These are phyloP conservation scores for Passer montanus DNA, from an alignment of 2,113 vertebrate species.

Conservation along the genomic window DNA sequence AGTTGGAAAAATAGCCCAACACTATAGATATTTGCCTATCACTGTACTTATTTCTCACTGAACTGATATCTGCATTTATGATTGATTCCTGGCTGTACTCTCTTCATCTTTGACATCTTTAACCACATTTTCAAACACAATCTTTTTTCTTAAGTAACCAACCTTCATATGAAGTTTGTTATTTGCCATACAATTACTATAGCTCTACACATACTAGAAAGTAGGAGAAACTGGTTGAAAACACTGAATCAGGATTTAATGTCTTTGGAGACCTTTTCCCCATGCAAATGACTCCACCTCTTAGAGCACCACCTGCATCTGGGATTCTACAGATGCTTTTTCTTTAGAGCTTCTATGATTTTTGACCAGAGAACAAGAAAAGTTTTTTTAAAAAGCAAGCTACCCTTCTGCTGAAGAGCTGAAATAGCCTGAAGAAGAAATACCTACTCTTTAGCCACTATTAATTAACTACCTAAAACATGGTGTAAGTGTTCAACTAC, in stretches of 20 bases:
- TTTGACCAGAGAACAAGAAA: not conserved
- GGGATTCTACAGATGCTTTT: not conserved
- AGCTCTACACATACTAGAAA: not conserved
- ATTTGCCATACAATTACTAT: not conserved
- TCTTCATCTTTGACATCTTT: not conserved
- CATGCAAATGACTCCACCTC: not conserved
- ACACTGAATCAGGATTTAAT: not conserved
- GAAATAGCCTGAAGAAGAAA: not conserved
- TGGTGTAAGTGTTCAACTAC: not conserved
- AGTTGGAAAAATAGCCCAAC: not conserved
- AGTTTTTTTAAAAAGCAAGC: not conserved
- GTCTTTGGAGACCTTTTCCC: not conserved
- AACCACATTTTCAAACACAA: not conserved
- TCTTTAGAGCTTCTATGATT: not conserved
- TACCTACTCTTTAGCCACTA: not conserved
- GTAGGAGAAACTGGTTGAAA: not conserved
- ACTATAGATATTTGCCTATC: not conserved
- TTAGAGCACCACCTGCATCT: not conserved
- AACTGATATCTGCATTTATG: not conserved
- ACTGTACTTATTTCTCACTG: not conserved
- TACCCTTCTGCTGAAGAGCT: not conserved
- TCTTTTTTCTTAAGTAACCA: not conserved
- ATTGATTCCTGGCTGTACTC: not conserved
- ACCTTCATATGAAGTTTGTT: not conserved
- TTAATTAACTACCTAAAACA: not conserved